These are phyloP conservation scores for Drosophila formosana DNA, from an alignment of 2,888 invertebrate genomes.

Conservation along the genomic window DNA sequence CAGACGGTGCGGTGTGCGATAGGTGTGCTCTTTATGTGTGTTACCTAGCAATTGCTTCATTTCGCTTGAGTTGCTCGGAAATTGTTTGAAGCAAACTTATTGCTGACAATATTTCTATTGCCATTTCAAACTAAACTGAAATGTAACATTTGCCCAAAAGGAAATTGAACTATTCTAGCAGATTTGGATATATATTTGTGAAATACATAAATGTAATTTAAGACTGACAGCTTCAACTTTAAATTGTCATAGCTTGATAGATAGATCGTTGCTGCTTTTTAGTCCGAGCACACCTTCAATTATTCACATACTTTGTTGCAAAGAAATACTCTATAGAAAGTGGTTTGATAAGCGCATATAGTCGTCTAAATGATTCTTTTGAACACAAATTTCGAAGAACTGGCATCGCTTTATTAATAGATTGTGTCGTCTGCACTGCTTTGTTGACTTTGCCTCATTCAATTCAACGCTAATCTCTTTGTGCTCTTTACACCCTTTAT, in stretches of 20 bases:
- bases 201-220: background rate
- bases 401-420: background rate
- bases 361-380: background rate
- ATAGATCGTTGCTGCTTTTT: background rate
- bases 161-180: background rate
- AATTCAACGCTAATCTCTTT: background rate
- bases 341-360: background rate
- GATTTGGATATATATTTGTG: background rate
- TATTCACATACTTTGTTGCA: slow-evolving; percentile 2
- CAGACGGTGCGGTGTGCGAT: slow-evolving; percentile 10
- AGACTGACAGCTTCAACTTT: background rate
- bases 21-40: slow-evolving; percentile 3
- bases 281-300: slow-evolving; percentile 2
- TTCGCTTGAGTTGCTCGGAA: background rate
- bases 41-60: slow-evolving; percentile 6
- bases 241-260: background rate
- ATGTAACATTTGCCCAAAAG: too few relatives aligned
- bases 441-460: background rate
- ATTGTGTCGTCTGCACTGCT: background rate
- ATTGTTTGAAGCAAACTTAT: background rate
- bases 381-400: background rate
- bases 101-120: too few relatives aligned
- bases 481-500: background rate
- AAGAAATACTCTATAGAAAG: background rate
- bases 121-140: background rate